A percentile compares a stretch with the other conserved stretches of the same genome.
Evolutionary conservation across 1,140 invertebrate genomes (phyloP).

Genomic region (Hylyphantes graminicola): DNA sequence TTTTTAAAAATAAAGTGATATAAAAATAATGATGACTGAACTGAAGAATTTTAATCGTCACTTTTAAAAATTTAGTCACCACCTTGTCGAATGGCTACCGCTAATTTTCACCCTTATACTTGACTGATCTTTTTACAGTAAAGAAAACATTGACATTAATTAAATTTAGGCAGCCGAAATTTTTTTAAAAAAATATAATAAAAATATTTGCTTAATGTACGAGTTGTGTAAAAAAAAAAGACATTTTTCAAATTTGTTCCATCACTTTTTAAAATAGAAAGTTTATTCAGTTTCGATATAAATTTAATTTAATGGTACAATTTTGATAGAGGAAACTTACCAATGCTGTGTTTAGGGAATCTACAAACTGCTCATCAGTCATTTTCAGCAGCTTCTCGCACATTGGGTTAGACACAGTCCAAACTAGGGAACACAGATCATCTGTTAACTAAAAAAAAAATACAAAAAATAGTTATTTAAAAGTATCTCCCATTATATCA

Average conservation of each 20-base stretch:
- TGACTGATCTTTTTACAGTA: background rate
- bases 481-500: background rate
- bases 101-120: background rate
- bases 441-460: constrained; percentile 74
- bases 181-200: too few species aligned
- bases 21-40: too few species aligned
- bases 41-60: too few species aligned
- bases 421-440: constrained; percentile 86
- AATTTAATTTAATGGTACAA: background rate
- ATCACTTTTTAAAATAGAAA: too few species aligned
- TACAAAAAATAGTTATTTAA: background rate
- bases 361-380: constrained; percentile 84
- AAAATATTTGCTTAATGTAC: too few species aligned
- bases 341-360: constrained; percentile 86
- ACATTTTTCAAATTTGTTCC: too few species aligned
- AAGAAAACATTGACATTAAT: background rate
- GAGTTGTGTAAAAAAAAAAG: too few species aligned
- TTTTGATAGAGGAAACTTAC: constrained; percentile 70
- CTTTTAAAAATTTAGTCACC: too few species aligned
- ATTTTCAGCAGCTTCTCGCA: constrained; percentile 80
- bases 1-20: too few species aligned
- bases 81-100: too few species aligned
- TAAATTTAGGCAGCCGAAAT: background rate
- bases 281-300: too few species aligned
- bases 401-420: constrained; percentile 80